phyloP scores from a whole-genome alignment of 2,797 vertebrate genomes.

The Typhlichthys eigenmanni region DNA sequence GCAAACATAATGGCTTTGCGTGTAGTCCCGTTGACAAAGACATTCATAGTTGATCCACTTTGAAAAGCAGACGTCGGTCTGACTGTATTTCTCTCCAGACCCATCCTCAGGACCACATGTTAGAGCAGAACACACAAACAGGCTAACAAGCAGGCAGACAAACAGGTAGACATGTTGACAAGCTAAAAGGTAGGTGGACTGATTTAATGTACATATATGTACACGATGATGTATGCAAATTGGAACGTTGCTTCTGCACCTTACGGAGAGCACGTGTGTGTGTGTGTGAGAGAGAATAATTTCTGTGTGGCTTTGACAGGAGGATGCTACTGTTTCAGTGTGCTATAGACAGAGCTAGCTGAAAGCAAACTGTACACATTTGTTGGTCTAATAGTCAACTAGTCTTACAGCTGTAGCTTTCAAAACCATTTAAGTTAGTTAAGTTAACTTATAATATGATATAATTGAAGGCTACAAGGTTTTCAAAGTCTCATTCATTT shows the following conservation, averaged over 20 bases:
- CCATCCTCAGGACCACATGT: conserved; percentile 42
- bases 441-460: too few species aligned
- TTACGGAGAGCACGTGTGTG: conserved; percentile 82
- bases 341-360: conserved; percentile 18
- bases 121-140: not conserved
- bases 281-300: conserved; percentile 6
- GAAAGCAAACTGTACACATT: not conserved
- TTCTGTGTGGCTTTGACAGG: conserved; percentile 46
- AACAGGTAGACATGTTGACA: conserved; percentile 1
- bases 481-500: too few species aligned
- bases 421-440: too few species aligned
- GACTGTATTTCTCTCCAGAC: conserved; percentile 14
- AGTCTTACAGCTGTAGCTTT: too few species aligned
- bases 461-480: too few species aligned
- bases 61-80: conserved; percentile 2
- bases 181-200: not conserved
- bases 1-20: conserved; percentile 8
- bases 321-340: conserved; percentile 12
- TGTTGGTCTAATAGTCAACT: too few species aligned
- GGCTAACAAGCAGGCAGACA: not conserved
- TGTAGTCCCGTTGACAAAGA: conserved; percentile 10
- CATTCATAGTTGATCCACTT: conserved; percentile 6
- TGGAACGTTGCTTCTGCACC: conserved; percentile 89
- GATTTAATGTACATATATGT: conserved; percentile 83
- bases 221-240: conserved; percentile 69